Evolutionary conservation across 2,113 vertebrate species (phyloP), one percentile per base, ranked within the genome.

Genomic region (Scalopus aquaticus): DNA sequence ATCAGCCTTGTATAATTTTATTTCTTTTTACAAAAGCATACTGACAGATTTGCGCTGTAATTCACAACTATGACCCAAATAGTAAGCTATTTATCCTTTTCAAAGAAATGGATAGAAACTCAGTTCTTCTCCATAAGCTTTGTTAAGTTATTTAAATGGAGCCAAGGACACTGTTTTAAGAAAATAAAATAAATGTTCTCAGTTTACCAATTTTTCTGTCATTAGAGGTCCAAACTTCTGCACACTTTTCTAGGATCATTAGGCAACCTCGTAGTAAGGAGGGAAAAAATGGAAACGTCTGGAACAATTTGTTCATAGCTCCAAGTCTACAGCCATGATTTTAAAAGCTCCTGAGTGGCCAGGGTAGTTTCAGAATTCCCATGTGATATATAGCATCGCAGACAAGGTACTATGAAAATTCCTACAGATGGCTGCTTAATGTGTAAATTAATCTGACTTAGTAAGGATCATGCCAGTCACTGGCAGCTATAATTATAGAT

Each of bases 401-500:
- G 97, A 98, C 4, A 95, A 97, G 90, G 91, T 97, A 94, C 95
- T 96, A 96, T 8, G 60, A 98, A 97, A 92, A 97, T 96, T 97
- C 97, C 97, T 97, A 97, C 98, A 98, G 97, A 98, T 98, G 97
- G 98, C 93, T 98, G 97, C 96, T 98, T 97, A 98, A 98, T 97
- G 97, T 98, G 96, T 97, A 98, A 98, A 98, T 98, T 98, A 98
- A 98, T 98, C 97, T 97, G 96, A 98, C 91, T 98, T 97, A 93
- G 93, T 96, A 93, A 97, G 90, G 88, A 98, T 97, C 97, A 95
- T 97, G 87, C 92, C 96, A 97, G 97, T 97, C 93, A 97, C 88
- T 98, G 96, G 98, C 96, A 98, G 95, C 95, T 98, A 94, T 98
- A 98, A 98, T 98, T 98, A 98, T 94, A 98, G 94, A 98, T 98